phyloP scores from a whole-genome alignment of 2,113 vertebrate species.

The Phyllopteryx taeniolatus region DNA sequence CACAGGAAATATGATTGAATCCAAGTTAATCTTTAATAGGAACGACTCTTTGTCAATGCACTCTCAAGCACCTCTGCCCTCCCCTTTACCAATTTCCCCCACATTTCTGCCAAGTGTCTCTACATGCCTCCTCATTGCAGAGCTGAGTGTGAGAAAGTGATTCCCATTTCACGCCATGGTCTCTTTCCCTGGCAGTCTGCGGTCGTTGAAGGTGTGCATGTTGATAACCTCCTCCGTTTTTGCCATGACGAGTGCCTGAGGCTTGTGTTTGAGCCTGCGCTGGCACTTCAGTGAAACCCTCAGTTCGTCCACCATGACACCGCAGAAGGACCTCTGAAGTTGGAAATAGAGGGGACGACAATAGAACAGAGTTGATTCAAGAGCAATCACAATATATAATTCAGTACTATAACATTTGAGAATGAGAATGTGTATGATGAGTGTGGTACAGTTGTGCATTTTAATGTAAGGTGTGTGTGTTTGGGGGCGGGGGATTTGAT shows the following conservation, averaged over 20 bases:
- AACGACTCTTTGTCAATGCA: slow-evolving; percentile 84
- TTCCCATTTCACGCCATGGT: slow-evolving; percentile 88
- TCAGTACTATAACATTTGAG: neutral
- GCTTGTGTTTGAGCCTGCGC: slow-evolving; percentile 96
- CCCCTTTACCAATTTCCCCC: slow-evolving; percentile 44
- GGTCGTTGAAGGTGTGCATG: slow-evolving; percentile 99
- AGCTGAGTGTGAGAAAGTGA: slow-evolving; percentile 37
- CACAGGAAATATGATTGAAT: slow-evolving; percentile 95
- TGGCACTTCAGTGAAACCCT: slow-evolving; percentile 97
- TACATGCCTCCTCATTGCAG: slow-evolving; percentile 36
- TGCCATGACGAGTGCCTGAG: slow-evolving; percentile 91
- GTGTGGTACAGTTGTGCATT: neutral
- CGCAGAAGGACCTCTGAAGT: slow-evolving; percentile 94
- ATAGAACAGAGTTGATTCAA: slow-evolving; percentile 11
- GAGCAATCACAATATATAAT: slow-evolving; percentile 17
- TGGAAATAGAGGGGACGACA: slow-evolving; percentile 1
- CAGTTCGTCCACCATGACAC: slow-evolving; percentile 94
- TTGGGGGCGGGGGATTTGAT: neutral
- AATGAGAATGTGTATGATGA: neutral
- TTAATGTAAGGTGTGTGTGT: neutral
- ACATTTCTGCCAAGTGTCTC: slow-evolving; percentile 47
- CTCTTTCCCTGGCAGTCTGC: slow-evolving; percentile 98
- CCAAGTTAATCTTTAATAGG: slow-evolving; percentile 83
- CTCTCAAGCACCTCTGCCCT: slow-evolving; percentile 73
- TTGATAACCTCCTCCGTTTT: slow-evolving; percentile 99